Percentiles rank a stretch among this genome's conserved stretches.
Evolutionary conservation across 2,113 vertebrate species (phyloP).

Genomic region (Alligator mississippiensis): DNA sequence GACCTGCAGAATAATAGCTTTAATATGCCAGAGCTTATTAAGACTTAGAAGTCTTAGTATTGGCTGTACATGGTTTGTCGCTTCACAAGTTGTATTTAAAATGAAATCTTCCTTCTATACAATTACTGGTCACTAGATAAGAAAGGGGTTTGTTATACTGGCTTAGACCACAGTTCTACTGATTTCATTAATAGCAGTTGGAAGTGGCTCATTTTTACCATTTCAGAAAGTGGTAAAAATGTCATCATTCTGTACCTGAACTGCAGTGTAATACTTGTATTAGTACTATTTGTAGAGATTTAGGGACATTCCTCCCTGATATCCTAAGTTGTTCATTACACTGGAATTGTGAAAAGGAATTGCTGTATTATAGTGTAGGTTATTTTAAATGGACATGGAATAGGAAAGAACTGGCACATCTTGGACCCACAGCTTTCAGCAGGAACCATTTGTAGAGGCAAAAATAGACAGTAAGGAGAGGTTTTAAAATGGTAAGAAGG

Average conservation of each 20-base stretch:
- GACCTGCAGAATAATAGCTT: not conserved
- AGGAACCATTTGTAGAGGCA: not conserved
- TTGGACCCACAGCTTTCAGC: not conserved
- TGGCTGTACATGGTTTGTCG: not conserved
- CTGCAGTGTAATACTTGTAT: not conserved
- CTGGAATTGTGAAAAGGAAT: not conserved
- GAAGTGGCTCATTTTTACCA: not conserved
- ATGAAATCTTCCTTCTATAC: not conserved
- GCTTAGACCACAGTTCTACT: not conserved
- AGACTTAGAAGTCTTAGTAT: not conserved
- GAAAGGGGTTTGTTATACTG: not conserved
- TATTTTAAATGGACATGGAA: not conserved
- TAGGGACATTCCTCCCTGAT: not conserved
- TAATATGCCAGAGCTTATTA: not conserved
- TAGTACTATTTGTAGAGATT: not conserved
- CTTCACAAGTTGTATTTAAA: not conserved
- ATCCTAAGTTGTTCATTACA: not conserved
- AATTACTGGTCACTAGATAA: not conserved
- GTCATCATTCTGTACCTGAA: rapidly evolving
- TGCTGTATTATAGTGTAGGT: not conserved
- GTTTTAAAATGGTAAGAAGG: not conserved
- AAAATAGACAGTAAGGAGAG: not conserved
- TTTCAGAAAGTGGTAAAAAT: not conserved
- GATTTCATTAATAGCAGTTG: not conserved
- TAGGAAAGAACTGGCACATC: not conserved